Percentiles rank a stretch among this genome's conserved stretches.
These are phyloP conservation scores for Danio kyathit DNA, from an alignment of 2,797 vertebrate species.

Conservation along the genomic window DNA sequence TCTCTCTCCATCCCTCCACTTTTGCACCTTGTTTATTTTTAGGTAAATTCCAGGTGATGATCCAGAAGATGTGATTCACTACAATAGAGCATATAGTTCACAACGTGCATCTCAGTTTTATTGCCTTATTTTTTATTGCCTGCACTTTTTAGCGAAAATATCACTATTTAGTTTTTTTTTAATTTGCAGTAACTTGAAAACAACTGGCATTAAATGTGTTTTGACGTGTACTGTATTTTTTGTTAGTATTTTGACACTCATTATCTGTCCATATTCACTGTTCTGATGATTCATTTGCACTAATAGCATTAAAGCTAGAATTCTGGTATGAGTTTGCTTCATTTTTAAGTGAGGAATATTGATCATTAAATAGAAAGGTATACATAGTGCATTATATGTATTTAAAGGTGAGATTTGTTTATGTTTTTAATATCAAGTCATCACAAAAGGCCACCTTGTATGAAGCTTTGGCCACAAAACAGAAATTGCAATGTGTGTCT, in stretches of 20 bases:
- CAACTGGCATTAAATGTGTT: constrained; percentile 35
- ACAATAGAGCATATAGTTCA: constrained; percentile 33
- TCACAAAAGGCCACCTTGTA: neutral
- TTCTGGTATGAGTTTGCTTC: neutral
- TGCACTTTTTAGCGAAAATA: constrained; percentile 16
- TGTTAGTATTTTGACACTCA: constrained; percentile 23
- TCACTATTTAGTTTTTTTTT: constrained; percentile 8
- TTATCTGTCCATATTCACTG: constrained; percentile 32
- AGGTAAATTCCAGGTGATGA: constrained; percentile 85
- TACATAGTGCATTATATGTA: too few species aligned
- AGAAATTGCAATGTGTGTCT: too few species aligned
- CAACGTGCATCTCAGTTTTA: constrained; percentile 17
- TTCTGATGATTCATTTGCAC: constrained; percentile 18
- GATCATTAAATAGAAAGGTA: too few species aligned
- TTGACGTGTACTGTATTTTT: constrained; percentile 36
- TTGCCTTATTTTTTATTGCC: constrained; percentile 30
- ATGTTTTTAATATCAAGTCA: neutral
- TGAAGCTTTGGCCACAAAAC: neutral
- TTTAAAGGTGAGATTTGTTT: too few species aligned
- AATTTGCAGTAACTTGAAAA: neutral
- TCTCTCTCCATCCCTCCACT: neutral
- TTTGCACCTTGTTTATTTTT: constrained; percentile 41
- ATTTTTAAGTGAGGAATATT: neutral
- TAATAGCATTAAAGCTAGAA: constrained; percentile 23
- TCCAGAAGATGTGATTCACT: constrained; percentile 74